A percentile compares a stretch with the other conserved stretches of the same genome.
Conservation (phyloP, 2,888 invertebrate species). For the Diploptera punctata region DNA sequence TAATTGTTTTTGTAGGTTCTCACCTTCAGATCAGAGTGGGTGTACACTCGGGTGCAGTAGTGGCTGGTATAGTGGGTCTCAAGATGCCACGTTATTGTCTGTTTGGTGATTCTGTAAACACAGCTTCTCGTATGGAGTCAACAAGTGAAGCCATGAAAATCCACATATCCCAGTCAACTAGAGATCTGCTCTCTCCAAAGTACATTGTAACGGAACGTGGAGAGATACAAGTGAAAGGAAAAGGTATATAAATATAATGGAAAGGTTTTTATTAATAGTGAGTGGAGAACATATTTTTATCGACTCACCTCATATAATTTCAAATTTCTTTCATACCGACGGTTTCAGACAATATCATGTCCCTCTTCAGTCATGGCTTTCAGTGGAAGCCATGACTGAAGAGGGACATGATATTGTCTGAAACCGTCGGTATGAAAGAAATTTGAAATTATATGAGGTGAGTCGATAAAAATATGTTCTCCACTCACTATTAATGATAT, state of each 20-base stretch:
- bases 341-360: no score
- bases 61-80: conserved; percentile 91
- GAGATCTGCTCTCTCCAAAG: conserved; percentile 72
- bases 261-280: no score
- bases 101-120: conserved; percentile 91
- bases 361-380: no score
- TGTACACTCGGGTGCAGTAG: conserved; percentile 75
- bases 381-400: no score
- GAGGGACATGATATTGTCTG: no score
- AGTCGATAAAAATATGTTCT: no score
- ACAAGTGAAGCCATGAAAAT: conserved; percentile 93
- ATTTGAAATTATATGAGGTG: no score
- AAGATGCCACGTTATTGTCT: conserved; percentile 90
- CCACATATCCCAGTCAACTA: conserved; percentile 91
- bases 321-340: no score
- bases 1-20: conserved; percentile 65
- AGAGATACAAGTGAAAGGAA: conserved; percentile 89
- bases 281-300: no score
- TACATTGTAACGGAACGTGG: conserved; percentile 81
- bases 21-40: conserved; percentile 86
- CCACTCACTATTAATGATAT: no score
- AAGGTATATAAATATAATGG: conserved; percentile 63
- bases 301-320: no score
- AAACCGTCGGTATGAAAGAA: no score
- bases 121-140: conserved; percentile 92